Evolutionary conservation across 2,113 vertebrate species (phyloP).

Genomic region (Hyaena hyaena): DNA sequence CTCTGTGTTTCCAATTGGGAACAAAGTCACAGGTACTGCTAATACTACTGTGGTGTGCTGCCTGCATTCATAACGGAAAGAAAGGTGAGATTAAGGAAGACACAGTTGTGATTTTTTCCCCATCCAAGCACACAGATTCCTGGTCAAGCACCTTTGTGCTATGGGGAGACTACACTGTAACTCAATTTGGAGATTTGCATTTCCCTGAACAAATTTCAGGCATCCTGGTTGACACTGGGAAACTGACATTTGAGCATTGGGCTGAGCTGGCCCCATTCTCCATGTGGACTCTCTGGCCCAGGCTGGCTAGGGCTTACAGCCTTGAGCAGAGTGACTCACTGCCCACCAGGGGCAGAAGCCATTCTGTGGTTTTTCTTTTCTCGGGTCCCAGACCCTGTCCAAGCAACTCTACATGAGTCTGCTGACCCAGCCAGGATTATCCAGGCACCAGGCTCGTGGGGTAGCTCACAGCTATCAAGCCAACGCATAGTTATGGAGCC

Average conservation of each 20-base stretch:
- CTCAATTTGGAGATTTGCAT: not conserved
- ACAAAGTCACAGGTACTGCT: slow-evolving; percentile 4
- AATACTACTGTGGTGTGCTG: not conserved
- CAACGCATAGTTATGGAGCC: not conserved
- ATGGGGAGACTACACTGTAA: not conserved
- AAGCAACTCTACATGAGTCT: not conserved
- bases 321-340: not conserved
- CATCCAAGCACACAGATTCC: not conserved
- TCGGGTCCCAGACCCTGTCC: not conserved
- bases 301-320: not conserved
- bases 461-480: not conserved
- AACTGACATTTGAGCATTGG: not conserved
- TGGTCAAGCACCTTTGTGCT: not conserved
- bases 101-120: not conserved
- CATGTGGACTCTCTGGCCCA: not conserved
- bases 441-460: not conserved
- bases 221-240: not conserved
- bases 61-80: not conserved
- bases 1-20: not conserved
- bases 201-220: not conserved
- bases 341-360: not conserved
- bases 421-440: not conserved
- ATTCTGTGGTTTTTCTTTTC: not conserved
- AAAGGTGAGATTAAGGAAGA: not conserved
- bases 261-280: not conserved